Conservation (phyloP, 1,140 invertebrate genomes). For the Drosophila pectinifera region DNA sequence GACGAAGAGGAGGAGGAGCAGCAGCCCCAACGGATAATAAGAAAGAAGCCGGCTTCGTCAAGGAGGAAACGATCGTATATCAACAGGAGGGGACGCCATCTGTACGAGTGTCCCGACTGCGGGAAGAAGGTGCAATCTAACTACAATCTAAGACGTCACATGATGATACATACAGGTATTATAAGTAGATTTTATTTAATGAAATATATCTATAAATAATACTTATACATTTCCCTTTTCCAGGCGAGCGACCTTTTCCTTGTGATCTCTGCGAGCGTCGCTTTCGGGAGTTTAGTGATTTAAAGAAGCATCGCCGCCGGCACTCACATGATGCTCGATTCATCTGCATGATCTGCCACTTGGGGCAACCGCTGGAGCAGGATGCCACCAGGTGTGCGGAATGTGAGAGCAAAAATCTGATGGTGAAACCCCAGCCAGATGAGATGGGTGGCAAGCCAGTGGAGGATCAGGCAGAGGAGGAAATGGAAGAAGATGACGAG, state of each 20-base stretch:
- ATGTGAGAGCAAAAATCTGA: slow-evolving; percentile 71
- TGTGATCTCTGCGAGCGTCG: slow-evolving; percentile 86
- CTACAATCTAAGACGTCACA: slow-evolving; percentile 79
- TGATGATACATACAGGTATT: slow-evolving; percentile 84
- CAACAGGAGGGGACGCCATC: slow-evolving; percentile 62
- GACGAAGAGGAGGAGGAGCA: slow-evolving; percentile 21
- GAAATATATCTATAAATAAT: no score
- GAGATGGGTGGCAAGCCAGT: not conserved
- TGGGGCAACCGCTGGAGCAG: slow-evolving; percentile 59
- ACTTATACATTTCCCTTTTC: no score
- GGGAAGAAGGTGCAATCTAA: slow-evolving; percentile 83
- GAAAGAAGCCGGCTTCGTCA: slow-evolving; percentile 16
- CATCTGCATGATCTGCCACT: slow-evolving; percentile 86
- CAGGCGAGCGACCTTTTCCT: slow-evolving; percentile 84
- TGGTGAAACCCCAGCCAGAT: slow-evolving; percentile 51
- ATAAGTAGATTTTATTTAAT: no score
- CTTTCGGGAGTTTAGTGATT: slow-evolving; percentile 86
- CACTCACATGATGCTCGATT: slow-evolving; percentile 87
- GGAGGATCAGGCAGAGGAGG: slow-evolving; percentile 9
- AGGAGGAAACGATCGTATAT: slow-evolving; percentile 49
- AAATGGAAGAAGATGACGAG: slow-evolving; percentile 15
- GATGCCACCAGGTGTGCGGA: slow-evolving; percentile 75
- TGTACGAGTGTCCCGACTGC: slow-evolving; percentile 75
- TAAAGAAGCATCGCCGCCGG: slow-evolving; percentile 86
- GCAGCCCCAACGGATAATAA: slow-evolving; percentile 25